Percentiles rank a stretch among this genome's conserved stretches.
phyloP scores from a whole-genome alignment of 2,797 vertebrate species.

The Petrocephalus sullivani region DNA sequence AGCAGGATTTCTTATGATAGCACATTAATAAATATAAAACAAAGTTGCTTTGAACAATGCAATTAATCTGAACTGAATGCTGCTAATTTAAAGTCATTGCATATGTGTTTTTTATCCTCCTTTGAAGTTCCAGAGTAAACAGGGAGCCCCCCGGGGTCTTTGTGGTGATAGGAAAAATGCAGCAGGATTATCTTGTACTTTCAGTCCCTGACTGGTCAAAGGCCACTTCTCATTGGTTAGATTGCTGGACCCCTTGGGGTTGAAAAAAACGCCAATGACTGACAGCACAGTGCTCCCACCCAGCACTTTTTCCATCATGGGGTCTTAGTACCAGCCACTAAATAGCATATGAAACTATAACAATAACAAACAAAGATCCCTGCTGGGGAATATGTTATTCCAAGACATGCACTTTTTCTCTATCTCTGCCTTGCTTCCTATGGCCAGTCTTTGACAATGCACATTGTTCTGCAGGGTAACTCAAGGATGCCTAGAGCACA shows the following conservation, averaged over 20 bases:
- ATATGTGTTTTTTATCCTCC: not conserved
- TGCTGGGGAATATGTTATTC: not conserved
- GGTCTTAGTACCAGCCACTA: not conserved
- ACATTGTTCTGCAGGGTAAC: not conserved
- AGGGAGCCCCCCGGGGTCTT: not conserved
- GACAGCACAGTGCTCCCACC: not conserved
- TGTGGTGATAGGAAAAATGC: not conserved
- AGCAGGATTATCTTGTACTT: not conserved
- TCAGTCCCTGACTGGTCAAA: constrained; percentile 3
- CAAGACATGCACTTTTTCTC: constrained; percentile 2
- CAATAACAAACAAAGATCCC: not conserved
- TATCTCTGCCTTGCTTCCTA: not conserved
- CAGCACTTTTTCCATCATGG: not conserved
- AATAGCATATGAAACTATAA: not conserved
- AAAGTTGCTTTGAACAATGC: not conserved
- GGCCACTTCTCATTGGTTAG: not conserved
- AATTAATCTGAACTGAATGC: not conserved
- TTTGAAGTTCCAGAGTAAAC: not conserved
- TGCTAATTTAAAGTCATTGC: constrained; percentile 82
- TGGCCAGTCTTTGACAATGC: not conserved
- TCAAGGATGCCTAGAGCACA: not conserved
- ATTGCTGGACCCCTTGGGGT: not conserved
- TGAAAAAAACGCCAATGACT: not conserved
- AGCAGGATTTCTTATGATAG: not conserved
- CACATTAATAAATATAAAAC: not conserved